A percentile compares a stretch with the other conserved stretches of the same genome.
phyloP scores from a whole-genome alignment of 2,113 vertebrate genomes.

The Urocynchramus pylzowi region DNA sequence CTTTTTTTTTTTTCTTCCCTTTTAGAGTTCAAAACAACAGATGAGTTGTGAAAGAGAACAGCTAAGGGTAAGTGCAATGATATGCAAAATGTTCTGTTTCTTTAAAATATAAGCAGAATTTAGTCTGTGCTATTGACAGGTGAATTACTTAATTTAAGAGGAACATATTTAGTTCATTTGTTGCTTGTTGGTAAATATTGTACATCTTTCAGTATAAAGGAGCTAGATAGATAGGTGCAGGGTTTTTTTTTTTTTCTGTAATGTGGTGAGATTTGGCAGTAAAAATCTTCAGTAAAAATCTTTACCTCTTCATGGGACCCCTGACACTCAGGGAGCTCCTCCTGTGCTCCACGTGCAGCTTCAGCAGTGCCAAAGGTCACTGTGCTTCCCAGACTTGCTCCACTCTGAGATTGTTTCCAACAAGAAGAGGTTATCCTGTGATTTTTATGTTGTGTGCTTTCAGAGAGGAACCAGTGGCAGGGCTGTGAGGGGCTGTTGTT shows the following conservation, averaged over 20 bases:
- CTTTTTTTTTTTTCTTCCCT: background rate
- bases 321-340: background rate
- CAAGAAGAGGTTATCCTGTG: background rate
- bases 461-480: background rate
- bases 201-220: background rate
- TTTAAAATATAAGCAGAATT: conserved; percentile 3
- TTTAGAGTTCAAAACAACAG: conserved; percentile 81
- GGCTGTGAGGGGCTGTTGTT: background rate
- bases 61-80: conserved; percentile 80
- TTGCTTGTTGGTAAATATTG: conserved; percentile 54
- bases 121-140: conserved; percentile 13
- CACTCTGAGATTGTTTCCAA: background rate
- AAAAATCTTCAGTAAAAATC: background rate
- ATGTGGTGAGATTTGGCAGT: conserved; percentile 19
- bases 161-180: conserved; percentile 41
- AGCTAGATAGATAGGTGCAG: background rate
- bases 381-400: background rate
- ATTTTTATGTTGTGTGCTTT: background rate
- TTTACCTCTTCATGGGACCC: background rate
- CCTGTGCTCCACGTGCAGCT: background rate
- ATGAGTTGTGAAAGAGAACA: conserved; percentile 87
- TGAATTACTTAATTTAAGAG: conserved; percentile 8
- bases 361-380: conserved; percentile 13
- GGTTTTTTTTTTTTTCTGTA: background rate
- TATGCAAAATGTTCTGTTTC: background rate